Evolutionary conservation across 2,797 vertebrate genomes (phyloP).

Genomic region (Cryptoblepharus egeriae): DNA sequence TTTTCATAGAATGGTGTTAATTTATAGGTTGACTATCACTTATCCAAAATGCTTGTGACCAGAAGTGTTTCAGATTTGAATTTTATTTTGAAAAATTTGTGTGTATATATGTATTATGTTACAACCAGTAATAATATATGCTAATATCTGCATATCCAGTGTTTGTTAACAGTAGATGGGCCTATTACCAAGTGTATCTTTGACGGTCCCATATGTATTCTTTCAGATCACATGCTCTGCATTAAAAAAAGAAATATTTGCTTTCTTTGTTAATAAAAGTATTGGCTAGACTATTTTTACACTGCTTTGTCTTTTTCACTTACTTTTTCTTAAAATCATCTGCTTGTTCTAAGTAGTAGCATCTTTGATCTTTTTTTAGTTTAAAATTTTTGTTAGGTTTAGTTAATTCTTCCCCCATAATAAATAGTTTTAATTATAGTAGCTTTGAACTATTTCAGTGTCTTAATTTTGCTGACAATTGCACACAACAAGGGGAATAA

Average conservation of each 20-base stretch:
- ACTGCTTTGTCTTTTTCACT: constrained; percentile 17
- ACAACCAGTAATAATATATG: too few species aligned
- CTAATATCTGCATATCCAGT: too few species aligned
- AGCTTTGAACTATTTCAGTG: constrained; percentile 42
- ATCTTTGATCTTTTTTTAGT: constrained; percentile 29
- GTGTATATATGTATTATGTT: too few species aligned
- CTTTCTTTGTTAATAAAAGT: not conserved
- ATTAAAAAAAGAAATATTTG: not conserved
- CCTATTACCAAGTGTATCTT: not conserved
- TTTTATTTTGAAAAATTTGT: too few species aligned
- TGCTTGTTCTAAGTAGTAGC: constrained; percentile 1
- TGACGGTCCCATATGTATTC: not conserved
- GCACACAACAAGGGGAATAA: not conserved
- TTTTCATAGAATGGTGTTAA: not conserved
- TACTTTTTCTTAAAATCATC: constrained; percentile 12
- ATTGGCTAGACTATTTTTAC: not conserved
- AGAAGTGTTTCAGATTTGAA: too few species aligned
- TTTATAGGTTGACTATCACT: too few species aligned
- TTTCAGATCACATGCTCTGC: not conserved
- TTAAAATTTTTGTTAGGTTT: constrained; percentile 7
- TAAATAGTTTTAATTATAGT: constrained; percentile 45
- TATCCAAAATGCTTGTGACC: too few species aligned
- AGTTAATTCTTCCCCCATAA: not conserved
- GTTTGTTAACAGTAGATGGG: too few species aligned
- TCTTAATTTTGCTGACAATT: constrained; percentile 36